Conservation (phyloP, 2,797 vertebrate genomes). For the Acestrorhynchus altus region DNA sequence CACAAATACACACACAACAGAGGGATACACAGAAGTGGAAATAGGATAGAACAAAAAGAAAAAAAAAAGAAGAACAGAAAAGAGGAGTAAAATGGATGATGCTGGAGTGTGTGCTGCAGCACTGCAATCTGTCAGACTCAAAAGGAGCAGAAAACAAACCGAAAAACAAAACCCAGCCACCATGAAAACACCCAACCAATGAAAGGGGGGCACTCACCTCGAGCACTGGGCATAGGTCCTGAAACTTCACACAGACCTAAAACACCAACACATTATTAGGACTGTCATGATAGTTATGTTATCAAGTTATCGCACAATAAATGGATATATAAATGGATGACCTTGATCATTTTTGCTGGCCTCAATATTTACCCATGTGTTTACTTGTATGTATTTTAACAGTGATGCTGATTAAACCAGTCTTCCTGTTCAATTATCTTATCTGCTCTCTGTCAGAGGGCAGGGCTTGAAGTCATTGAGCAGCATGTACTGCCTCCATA, state of each 20-base stretch:
- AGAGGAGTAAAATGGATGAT: slow-evolving; percentile 91
- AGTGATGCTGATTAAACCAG: too few species aligned
- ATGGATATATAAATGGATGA: too few species aligned
- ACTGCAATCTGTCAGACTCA: slow-evolving; percentile 78
- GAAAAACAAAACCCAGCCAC: slow-evolving; percentile 68
- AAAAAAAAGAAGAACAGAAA: slow-evolving; percentile 78
- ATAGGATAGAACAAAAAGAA: slow-evolving; percentile 34
- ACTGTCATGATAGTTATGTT: too few species aligned
- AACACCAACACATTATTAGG: not conserved
- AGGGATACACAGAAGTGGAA: slow-evolving; percentile 58
- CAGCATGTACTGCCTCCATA: too few species aligned
- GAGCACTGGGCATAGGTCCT: slow-evolving; percentile 72
- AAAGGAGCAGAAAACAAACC: slow-evolving; percentile 78
- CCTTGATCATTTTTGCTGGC: too few species aligned
- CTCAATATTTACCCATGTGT: too few species aligned
- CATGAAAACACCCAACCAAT: slow-evolving; percentile 18
- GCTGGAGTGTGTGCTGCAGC: slow-evolving; percentile 80
- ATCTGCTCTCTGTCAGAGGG: too few species aligned
- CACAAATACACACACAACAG: slow-evolving; percentile 54
- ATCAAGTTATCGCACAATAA: too few species aligned
- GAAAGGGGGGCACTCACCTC: slow-evolving; percentile 76
- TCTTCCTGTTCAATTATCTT: too few species aligned
- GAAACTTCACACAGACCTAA: slow-evolving; percentile 56
- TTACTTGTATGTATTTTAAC: too few species aligned
- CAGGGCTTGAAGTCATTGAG: too few species aligned